Evolutionary conservation across 2,888 invertebrate species (phyloP).

Genomic region (Orchesella flavescens): DNA sequence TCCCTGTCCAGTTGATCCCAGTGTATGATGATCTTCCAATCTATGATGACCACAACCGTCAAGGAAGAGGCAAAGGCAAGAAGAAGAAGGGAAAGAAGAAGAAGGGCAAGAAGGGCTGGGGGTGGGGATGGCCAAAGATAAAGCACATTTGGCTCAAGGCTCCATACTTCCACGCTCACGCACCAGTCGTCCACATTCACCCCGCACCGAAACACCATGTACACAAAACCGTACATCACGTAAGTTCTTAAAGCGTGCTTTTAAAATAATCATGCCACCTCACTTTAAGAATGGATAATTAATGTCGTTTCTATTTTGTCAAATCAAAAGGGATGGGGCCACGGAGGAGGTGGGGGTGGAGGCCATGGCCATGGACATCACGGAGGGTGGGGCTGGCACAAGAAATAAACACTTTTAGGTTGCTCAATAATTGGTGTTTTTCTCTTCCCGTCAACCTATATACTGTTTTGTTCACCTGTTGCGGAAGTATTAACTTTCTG

Average conservation of each 20-base stretch:
- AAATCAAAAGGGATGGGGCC: too few relatives aligned
- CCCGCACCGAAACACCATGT: slow-evolving; percentile 52
- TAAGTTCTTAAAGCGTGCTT: too few relatives aligned
- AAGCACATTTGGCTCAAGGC: slow-evolving; percentile 62
- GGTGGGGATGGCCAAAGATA: slow-evolving; percentile 54
- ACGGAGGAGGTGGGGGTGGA: slow-evolving; percentile 58
- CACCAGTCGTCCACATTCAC: slow-evolving; percentile 58
- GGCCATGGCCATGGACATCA: slow-evolving; percentile 44
- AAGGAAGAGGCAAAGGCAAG: slow-evolving; percentile 35
- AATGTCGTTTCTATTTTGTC: too few relatives aligned
- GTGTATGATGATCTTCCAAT: slow-evolving; percentile 46
- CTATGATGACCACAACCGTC: slow-evolving; percentile 33
- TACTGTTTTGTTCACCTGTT: slow-evolving; percentile 6
- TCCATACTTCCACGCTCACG: slow-evolving; percentile 51
- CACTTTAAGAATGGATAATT: too few relatives aligned
- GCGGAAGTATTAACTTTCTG: slow-evolving; percentile 21
- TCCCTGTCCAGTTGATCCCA: slow-evolving; percentile 51
- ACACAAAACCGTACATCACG: slow-evolving; percentile 45
- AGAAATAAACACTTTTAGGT: slow-evolving; percentile 12
- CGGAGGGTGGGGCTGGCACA: slow-evolving; percentile 23
- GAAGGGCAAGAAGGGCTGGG: slow-evolving; percentile 38
- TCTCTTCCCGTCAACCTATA: slow-evolving; percentile 21
- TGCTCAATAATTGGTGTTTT: slow-evolving; percentile 15
- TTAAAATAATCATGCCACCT: too few relatives aligned
- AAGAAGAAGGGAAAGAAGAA: slow-evolving; percentile 45